Percentiles rank a stretch among this genome's conserved stretches.
Evolutionary conservation across 2,797 vertebrate genomes (phyloP).

Genomic region (Sparus aurata): DNA sequence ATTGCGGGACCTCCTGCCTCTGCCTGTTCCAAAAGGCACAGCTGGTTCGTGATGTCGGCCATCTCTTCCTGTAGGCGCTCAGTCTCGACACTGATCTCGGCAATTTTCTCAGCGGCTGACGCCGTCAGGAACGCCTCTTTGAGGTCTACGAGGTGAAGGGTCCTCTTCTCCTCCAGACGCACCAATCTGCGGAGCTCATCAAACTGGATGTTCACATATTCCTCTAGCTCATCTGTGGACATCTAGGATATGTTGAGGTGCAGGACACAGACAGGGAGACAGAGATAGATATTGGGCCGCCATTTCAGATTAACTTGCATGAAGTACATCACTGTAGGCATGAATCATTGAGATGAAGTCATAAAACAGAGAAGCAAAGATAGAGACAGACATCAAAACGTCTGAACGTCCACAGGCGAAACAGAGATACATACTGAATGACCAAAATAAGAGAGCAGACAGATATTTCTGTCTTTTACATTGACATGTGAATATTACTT

Average conservation of each 20-base stretch:
- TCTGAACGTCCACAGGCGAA: not conserved
- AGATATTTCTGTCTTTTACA: conserved; percentile 27
- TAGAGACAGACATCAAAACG: not conserved
- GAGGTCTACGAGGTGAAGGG: conserved; percentile 88
- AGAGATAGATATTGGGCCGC: too few species aligned
- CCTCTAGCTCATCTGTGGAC: conserved; percentile 86
- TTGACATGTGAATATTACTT: conserved; percentile 50
- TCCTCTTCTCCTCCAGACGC: conserved; percentile 86
- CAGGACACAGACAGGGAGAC: not conserved
- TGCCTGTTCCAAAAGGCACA: conserved; percentile 85
- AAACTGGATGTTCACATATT: conserved; percentile 88
- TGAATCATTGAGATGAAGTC: conserved; percentile 23
- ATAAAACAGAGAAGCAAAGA: not conserved
- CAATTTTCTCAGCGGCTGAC: conserved; percentile 87
- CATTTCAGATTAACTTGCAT: conserved; percentile 17
- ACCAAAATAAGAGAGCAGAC: not conserved
- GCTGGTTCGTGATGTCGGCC: conserved; percentile 89
- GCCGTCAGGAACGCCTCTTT: conserved; percentile 89
- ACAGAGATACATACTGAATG: not conserved
- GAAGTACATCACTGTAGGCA: not conserved
- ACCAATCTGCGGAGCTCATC: conserved; percentile 87
- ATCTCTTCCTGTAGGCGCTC: conserved; percentile 91
- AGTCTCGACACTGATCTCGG: conserved; percentile 86
- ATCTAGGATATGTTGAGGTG: conserved; percentile 71
- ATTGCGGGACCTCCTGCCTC: conserved; percentile 67